Base-by-base conservation (phyloP, 1,140 invertebrate genomes). In the Arctopsyche grandis region DNA sequence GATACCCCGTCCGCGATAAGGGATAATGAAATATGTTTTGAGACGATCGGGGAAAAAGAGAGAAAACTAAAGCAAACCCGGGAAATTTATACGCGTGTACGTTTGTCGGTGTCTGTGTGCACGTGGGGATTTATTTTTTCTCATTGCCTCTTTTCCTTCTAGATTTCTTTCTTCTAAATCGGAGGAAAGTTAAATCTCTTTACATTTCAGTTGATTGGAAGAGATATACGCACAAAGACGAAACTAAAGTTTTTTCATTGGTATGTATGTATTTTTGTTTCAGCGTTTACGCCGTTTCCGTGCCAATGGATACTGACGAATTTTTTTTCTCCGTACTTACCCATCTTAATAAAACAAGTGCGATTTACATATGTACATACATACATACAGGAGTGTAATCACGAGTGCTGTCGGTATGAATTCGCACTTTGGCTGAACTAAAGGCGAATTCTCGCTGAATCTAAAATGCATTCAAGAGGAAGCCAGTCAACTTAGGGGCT, bases 171-270 rank as follows among this genome's bases (percentile, higher is more conserved):
- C 46, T 21, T 74, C 9, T n/a, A 21, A 44, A 48, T 74, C 24
- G 14, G 43, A 21, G 21, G 21, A 19, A 74, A 74, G 69, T 70
- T 70, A 74, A 74, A 74, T 74, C 70, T 74, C 70, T 52, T 74
- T 74, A 74, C 70, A 74, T 74, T 74, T 74, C 43, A 74, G 70
- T 46, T 74, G 70, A 74, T 74, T 74, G 70, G 70, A 74, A 52
- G 19, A 74, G 70, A 74, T 74, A 74, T 74, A 52, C 29, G 22
- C 69, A 71, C 69, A 71, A 71, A 71, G 69, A 71, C 44, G 38
- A 1, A 66, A 66, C n/a, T 21, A 74, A 74, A 74, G 70, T 74
- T 74, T 71, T 22, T 19, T 7, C 26, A 21, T 44, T 14, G 26
- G 26, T 69, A 70, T 9, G 69, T 26, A 12, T 43, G 66, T 69